phyloP scores from a whole-genome alignment of 2,113 vertebrate species.

The Tetraodon nigroviridis region DNA sequence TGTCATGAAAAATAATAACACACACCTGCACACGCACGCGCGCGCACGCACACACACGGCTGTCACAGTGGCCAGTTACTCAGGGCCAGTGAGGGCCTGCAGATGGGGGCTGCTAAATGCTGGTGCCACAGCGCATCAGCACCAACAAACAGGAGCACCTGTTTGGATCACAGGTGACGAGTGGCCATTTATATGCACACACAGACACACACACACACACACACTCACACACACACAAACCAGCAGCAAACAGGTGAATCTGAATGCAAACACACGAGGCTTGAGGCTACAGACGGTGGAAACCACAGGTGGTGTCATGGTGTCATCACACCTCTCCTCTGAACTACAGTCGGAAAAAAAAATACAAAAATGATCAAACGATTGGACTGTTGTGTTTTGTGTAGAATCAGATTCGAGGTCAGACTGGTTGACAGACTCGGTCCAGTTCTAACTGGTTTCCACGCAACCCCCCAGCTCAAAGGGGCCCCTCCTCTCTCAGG shows the following conservation, averaged over 20 bases:
- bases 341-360: too few relatives aligned
- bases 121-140: constrained; percentile 68
- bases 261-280: not conserved
- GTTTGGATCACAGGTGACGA: constrained; percentile 64
- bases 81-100: constrained; percentile 61
- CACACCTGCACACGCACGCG: constrained; percentile 40
- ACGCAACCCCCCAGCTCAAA: too few relatives aligned
- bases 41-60: constrained; percentile 62
- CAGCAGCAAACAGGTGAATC: not conserved
- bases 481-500: too few relatives aligned
- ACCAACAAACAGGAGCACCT: constrained; percentile 59
- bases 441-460: too few relatives aligned
- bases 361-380: too few relatives aligned
- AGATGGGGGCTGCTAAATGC: constrained; percentile 70
- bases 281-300: too few relatives aligned
- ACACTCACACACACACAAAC: not conserved
- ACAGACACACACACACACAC: constrained; percentile 6
- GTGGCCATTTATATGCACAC: constrained; percentile 36
- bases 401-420: too few relatives aligned
- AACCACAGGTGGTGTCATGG: too few relatives aligned
- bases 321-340: too few relatives aligned
- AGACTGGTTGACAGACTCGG: too few relatives aligned
- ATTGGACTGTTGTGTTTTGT: too few relatives aligned
- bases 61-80: constrained; percentile 67
- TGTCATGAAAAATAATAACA: constrained; percentile 50